Evolutionary conservation across 2,113 vertebrate genomes (phyloP).

Genomic region (Eulemur macaco): DNA sequence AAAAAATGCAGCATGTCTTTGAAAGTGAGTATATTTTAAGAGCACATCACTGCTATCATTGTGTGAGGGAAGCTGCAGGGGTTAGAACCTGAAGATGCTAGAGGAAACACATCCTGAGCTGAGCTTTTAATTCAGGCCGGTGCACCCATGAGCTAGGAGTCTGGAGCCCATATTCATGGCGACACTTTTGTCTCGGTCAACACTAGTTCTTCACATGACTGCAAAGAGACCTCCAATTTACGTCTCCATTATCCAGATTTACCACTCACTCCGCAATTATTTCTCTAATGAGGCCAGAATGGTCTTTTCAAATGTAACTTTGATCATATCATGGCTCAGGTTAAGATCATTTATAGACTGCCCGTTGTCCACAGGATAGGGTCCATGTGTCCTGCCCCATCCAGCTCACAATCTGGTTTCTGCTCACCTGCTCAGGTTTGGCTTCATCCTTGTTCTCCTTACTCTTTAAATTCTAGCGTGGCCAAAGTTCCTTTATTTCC

Average conservation of each 20-base stretch:
- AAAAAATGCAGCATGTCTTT: conserved; percentile 21
- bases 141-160: fast-evolving
- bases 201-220: not conserved
- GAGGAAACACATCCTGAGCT: not conserved
- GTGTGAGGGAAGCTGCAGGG: not conserved
- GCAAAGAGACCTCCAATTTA: not conserved
- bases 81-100: not conserved
- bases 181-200: not conserved
- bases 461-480: not conserved
- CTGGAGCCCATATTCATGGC: not conserved
- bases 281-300: not conserved
- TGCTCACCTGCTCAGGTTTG: not conserved
- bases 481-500: not conserved
- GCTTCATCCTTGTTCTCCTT: not conserved
- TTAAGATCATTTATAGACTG: not conserved
- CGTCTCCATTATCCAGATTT: not conserved
- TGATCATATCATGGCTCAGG: not conserved
- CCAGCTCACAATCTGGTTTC: not conserved
- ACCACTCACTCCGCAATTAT: not conserved
- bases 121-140: not conserved
- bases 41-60: not conserved
- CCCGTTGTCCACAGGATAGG: not conserved
- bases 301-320: not conserved
- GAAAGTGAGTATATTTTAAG: conserved; percentile 7
- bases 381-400: not conserved